phyloP scores from a whole-genome alignment of 2,113 vertebrate genomes.

The Ailurus styani region DNA sequence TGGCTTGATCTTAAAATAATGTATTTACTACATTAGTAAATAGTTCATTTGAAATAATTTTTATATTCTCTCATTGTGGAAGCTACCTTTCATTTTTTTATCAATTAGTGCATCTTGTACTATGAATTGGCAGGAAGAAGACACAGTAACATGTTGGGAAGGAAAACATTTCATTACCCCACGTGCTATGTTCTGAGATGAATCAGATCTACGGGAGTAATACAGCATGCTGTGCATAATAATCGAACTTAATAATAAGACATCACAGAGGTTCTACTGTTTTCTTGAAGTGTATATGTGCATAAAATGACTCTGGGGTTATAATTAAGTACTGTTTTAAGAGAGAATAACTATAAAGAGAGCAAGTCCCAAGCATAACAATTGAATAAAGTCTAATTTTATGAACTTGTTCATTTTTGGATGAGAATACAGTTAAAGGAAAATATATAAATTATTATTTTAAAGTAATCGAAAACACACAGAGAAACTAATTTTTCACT shows the following conservation, averaged over 20 bases:
- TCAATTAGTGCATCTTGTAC: neutral
- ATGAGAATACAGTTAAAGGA: neutral
- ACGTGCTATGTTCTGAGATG: neutral
- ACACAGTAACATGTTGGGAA: neutral
- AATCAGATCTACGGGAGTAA: neutral
- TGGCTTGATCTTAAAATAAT: neutral
- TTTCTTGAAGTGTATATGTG: neutral
- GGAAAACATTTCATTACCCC: neutral
- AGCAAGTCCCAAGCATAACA: neutral
- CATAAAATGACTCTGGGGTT: neutral
- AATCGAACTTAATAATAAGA: neutral
- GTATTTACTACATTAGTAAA: neutral
- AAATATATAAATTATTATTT: constrained; percentile 1
- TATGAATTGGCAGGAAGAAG: neutral
- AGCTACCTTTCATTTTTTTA: neutral
- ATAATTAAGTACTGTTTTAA: constrained; percentile 10
- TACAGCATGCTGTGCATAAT: neutral
- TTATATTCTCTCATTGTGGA: neutral
- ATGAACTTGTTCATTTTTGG: neutral
- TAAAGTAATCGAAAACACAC: neutral
- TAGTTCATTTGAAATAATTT: neutral
- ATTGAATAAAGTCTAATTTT: constrained; percentile 7
- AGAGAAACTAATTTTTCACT: neutral
- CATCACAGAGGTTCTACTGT: neutral
- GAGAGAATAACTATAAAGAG: neutral